These are phyloP conservation scores for Tetheella fluctuosa DNA, from an alignment of 2,888 invertebrate genomes.

Conservation along the genomic window DNA sequence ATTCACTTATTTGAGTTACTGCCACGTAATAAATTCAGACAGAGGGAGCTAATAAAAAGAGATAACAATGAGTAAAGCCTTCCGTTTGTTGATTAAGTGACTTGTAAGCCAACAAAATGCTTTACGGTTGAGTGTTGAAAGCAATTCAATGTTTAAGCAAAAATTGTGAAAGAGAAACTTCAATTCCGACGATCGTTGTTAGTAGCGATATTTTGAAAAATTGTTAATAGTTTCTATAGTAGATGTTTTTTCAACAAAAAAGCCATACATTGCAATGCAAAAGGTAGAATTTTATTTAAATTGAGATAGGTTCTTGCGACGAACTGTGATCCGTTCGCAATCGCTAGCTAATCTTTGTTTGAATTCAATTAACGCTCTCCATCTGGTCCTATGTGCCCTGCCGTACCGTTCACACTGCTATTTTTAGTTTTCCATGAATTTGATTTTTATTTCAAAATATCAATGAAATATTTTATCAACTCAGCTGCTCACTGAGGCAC, in stretches of 20 bases:
- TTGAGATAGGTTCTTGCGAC: conserved; percentile 51
- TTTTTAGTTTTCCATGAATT: conserved; percentile 16
- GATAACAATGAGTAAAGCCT: conserved; percentile 61
- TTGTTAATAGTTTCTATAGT: no score
- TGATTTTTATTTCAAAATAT: conserved; percentile 7
- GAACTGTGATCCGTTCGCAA: conserved; percentile 59
- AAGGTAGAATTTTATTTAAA: conserved; percentile 40
- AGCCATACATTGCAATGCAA: conserved; percentile 17
- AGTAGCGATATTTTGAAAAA: no score
- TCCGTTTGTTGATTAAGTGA: conserved; percentile 65
- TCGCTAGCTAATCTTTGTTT: conserved; percentile 74
- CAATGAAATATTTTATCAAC: not conserved
- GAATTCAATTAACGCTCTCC: conserved; percentile 73
- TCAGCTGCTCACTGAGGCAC: not conserved
- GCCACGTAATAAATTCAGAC: conserved; percentile 69
- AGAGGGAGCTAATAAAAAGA: conserved; percentile 62
- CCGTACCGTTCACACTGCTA: conserved; percentile 9
- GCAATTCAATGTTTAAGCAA: not conserved
- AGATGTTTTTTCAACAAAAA: not conserved
- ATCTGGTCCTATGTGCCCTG: conserved; percentile 13
- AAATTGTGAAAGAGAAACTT: not conserved
- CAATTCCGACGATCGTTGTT: not conserved
- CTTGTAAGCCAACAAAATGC: conserved; percentile 34
- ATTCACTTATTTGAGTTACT: conserved; percentile 78
- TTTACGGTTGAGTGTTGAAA: conserved; percentile 17